Base-by-base conservation (phyloP, 2,113 vertebrate genomes). In the Psilopogon haemacephalus region DNA sequence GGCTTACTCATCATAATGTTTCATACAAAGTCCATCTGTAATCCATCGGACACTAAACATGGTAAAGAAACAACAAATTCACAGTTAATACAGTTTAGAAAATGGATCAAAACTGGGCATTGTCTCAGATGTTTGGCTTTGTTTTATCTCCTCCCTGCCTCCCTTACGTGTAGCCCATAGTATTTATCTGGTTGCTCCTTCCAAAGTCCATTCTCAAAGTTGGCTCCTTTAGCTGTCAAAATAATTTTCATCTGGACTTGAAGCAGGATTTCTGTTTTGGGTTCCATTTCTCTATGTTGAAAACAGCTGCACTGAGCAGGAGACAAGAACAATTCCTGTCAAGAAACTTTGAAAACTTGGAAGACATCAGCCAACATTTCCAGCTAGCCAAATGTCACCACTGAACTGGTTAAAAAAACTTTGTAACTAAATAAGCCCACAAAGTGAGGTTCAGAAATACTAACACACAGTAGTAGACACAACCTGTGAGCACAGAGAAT, bases 361-460 rank as follows among this genome's bases (percentile, higher is more conserved):
- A 42, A 42, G 42, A 42, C 15, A 42, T 42, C 42, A 42, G 40
- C 50, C 9, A 54, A 48, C 1, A 12, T 52, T 76, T 55, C 23
- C 59, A 89, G 38, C 46, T 42, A 44, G 9, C 16, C 23, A 56
- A 82, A 62, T 44, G 15, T 60, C 18, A 77, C 11, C 46, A 24
- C 3, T 32, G 9, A 70, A 35, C 38, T 11, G 33, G 21, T 11
- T 42, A 75, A 38, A 35, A 35, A 13, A 19, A 46, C 28, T 46
- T 26, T 21, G 15, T 18, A 38, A 50, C 21, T 42, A 62, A 64
- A 50, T 16, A 32, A 56, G 46, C 4, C 46, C 70, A 38, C 56
- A 46, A 28, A 60, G 12, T 1, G 30, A 13, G 0, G 6, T 52
- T 33, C 11, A 8, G 0, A 7, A 37, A 11, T 17, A 15, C 3